Base-by-base conservation (phyloP, 2,797 vertebrate genomes). In the Pangasius djambal region DNA sequence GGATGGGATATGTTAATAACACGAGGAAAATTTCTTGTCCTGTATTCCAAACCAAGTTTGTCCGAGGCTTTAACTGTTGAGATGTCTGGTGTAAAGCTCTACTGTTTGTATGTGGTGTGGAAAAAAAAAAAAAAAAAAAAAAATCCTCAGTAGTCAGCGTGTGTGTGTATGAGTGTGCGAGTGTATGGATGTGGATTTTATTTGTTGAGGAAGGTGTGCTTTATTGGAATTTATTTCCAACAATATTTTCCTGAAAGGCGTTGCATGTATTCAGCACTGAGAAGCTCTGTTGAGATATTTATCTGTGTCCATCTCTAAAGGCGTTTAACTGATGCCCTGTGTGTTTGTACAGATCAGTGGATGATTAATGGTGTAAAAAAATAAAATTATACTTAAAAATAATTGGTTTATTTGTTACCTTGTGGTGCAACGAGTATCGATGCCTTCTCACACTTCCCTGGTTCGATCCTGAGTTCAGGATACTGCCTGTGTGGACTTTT, bases 321-420 rank as follows among this genome's bases (percentile, higher is more conserved):
- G 85, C 65, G 40, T 86, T 84, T 61, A n/a, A 28, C 85, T 44
- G 79, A 89, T 44, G 61, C 72, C 65, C 75, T 82, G 83, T 89
- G 89, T 89, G 89, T 90, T 65, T 88, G 90, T 88, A 87, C 88
- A 89, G 81, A 90, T 77, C 44, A 82, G 85, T 89, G 81, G 77
- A 86, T 87, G 87, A 37, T 67, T 87, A 25, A 92, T 90, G 75
- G 67, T 91, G 90, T 90, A 87, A 75, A 50, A 50, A 89, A 91
- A 90, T 85, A 89, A 92, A 92, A 83, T 44, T 55, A 78, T 83
- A 82, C 57, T 48, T 61, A 85, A 81, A 59, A 81, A 86, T 65
- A 3, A 15, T 34, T 25, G 40, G 16, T 79, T 79, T 57, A 34
- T 79, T 57, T 57, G 7, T 34, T 55, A 1, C n/a, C 50, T 57